Evolutionary conservation across 2,888 invertebrate species (phyloP), one percentile per base, ranked within the genome.

Genomic region (Drosophila tripunctata): DNA sequence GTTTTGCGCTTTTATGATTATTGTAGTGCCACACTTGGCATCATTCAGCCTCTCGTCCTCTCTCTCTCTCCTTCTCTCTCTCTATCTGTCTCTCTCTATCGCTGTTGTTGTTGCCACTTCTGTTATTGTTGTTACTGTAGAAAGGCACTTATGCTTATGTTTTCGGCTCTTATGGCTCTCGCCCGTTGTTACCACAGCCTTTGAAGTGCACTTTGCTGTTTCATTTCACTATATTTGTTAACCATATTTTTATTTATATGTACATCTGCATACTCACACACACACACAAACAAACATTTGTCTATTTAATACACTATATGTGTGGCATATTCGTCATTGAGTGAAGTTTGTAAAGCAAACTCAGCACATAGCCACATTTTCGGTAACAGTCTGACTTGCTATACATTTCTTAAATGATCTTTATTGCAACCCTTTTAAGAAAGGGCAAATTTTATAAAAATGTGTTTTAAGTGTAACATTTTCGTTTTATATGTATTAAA

Each of bases 121-220:
- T 58, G 47, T 47, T 62, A 55, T 52, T 66, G 57, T 54, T 65
- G 75, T 48, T 64, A 48, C 60, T 56, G 55, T 65, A 36, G 43
- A n/a, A 21, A 50, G 72, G 79, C 75, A 79, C 80, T 85, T 82
- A 78, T 82, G 83, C 70, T 72, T 67, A 70, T 85, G 85, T 70
- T 74, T 81, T 79, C 14, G 82, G 71, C 82, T 75, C 79, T 84
- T 76, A 63, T 77, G 66, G 57, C 60, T 76, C 66, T 71, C 67
- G 64, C 44, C 63, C 64, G 56, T 60, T 67, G 57, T 67, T 66
- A 61, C 72, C 73, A 63, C 77, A 76, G 78, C 69, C 74, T 74
- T 79, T 83, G 74, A 80, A 89, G 88, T 89, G 89, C 85, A 85
- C 82, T 89, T 84, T 85, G 75, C 88, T 89, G 88, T 89, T 88